Conservation (phyloP, 2,888 invertebrate species). For the Drosophila demipolita region DNA sequence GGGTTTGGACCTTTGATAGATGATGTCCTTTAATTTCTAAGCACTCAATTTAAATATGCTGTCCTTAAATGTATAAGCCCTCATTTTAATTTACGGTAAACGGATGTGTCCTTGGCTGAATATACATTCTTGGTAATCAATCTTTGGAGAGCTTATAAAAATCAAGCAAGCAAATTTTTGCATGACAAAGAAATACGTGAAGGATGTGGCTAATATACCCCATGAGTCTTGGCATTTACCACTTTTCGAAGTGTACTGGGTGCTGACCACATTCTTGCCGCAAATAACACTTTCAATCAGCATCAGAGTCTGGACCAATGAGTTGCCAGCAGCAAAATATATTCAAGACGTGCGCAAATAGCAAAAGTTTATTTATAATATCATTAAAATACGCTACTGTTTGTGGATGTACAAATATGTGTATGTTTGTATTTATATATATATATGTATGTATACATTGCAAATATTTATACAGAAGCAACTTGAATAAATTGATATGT, state of each 20-base stretch:
- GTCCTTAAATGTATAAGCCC: background rate
- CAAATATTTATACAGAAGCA: slow-evolving; percentile 6
- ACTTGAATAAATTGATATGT: slow-evolving; percentile 36
- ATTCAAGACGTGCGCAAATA: slow-evolving; percentile 33
- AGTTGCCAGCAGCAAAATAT: background rate
- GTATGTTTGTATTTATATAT: background rate
- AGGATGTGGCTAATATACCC: background rate
- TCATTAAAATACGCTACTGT: background rate
- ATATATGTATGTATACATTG: background rate
- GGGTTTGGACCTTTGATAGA: background rate
- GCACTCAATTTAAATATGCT: background rate
- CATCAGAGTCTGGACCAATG: background rate
- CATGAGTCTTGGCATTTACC: background rate
- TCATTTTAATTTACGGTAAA: background rate
- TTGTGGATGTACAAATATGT: background rate
- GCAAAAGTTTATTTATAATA: slow-evolving; percentile 25
- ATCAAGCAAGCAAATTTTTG: background rate
- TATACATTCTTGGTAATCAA: background rate
- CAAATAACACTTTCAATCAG: background rate
- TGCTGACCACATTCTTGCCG: background rate
- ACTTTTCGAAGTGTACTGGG: background rate
- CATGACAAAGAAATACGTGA: slow-evolving; percentile 2
- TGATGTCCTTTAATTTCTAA: background rate
- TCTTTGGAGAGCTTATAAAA: background rate
- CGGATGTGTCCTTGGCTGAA: background rate